Percentiles rank a stretch among this genome's conserved stretches.
phyloP scores from a whole-genome alignment of 2,888 invertebrate species.

The Caenorhabditis sulstoni region DNA sequence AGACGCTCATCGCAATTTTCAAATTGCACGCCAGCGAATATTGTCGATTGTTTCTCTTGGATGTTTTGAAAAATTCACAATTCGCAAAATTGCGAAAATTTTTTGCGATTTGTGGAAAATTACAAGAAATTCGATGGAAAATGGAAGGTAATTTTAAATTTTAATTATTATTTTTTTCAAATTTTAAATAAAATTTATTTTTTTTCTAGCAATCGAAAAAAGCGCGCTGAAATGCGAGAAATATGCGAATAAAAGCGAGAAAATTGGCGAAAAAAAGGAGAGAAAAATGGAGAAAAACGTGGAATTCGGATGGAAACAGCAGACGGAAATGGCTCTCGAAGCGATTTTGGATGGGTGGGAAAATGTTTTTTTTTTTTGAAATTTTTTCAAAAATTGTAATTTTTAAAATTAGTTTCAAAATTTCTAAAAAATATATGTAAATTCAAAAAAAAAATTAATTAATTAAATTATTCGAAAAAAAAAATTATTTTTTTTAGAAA shows the following conservation, averaged over 20 bases:
- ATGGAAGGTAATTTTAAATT: slow-evolving; percentile 13
- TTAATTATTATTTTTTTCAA: background rate
- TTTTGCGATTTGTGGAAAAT: background rate
- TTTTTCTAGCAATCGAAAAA: slow-evolving; percentile 5
- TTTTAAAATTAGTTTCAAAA: background rate
- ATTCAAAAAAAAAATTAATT: background rate
- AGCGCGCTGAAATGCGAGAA: slow-evolving; percentile 19
- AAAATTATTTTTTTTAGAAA: background rate
- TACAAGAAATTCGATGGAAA: background rate
- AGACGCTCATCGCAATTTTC: slow-evolving; percentile 31
- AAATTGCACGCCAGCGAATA: slow-evolving; percentile 48
- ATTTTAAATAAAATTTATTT: background rate
- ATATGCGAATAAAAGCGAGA: background rate
- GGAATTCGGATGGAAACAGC: slow-evolving; percentile 34
- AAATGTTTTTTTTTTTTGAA: background rate
- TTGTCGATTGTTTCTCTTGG: slow-evolving; percentile 19
- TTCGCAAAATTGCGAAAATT: slow-evolving; percentile 15
- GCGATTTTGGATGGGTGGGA: slow-evolving; percentile 32
- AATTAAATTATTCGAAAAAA: background rate
- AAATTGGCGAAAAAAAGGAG: background rate
- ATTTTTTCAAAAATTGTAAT: background rate
- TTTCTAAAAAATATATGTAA: too few relatives aligned
- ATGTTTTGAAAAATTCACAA: slow-evolving; percentile 22
- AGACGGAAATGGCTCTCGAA: slow-evolving; percentile 30
- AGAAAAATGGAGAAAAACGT: background rate